Percentiles rank a stretch among this genome's conserved stretches.
phyloP scores from a whole-genome alignment of 2,888 invertebrate species.

The Callyntrura guangdongensis region DNA sequence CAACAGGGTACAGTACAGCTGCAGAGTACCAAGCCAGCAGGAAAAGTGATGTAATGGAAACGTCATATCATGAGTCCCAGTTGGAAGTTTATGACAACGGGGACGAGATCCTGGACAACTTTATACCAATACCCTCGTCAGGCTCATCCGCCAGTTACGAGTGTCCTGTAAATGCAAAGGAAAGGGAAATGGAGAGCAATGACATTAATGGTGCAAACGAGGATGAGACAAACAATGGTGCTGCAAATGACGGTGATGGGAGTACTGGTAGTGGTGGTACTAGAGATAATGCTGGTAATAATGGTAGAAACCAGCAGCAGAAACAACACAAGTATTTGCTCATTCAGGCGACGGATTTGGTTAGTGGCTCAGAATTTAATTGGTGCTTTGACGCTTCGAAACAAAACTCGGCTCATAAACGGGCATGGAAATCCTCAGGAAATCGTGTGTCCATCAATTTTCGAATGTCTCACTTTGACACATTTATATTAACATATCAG shows the following conservation, averaged over 20 bases:
- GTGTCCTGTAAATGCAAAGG: slow-evolving; percentile 65
- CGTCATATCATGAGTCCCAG: slow-evolving; percentile 2
- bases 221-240: neutral
- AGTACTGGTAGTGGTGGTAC: neutral
- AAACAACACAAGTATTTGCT: slow-evolving; percentile 73
- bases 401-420: slow-evolving; percentile 74
- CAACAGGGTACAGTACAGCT: slow-evolving; percentile 27
- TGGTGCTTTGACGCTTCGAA: slow-evolving; percentile 82
- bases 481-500: slow-evolving; percentile 81
- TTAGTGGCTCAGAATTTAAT: slow-evolving; percentile 79
- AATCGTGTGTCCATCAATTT: slow-evolving; percentile 82
- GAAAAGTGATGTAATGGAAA: slow-evolving; percentile 17
- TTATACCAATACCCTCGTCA: slow-evolving; percentile 53
- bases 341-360: slow-evolving; percentile 80
- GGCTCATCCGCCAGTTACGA: slow-evolving; percentile 68
- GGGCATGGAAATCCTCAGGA: slow-evolving; percentile 83
- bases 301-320: slow-evolving; percentile 41
- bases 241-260: slow-evolving; percentile 16
- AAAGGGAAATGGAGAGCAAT: slow-evolving; percentile 58
- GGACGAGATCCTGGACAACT: slow-evolving; percentile 67
- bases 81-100: slow-evolving; percentile 53
- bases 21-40: neutral
- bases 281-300: neutral
- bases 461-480: slow-evolving; percentile 80
- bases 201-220: slow-evolving; percentile 56